Conservation (phyloP, 1,140 invertebrate species). For the Scaptodrosophila lebanonensis region DNA sequence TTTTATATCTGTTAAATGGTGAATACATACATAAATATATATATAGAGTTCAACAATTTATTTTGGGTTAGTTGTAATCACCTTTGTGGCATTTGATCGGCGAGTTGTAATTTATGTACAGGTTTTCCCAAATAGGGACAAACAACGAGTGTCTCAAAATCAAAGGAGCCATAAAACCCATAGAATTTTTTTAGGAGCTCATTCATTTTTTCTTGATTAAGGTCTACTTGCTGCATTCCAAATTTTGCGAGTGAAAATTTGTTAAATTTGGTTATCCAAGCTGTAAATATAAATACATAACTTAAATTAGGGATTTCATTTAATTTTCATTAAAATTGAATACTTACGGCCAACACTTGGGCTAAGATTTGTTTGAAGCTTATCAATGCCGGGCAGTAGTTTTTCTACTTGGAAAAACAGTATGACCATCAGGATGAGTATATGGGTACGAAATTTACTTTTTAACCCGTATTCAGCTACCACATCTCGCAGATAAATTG, state of each 20-base stretch:
- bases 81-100: conserved; percentile 4
- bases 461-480: not conserved
- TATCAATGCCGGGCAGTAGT: conserved; percentile 9
- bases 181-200: conserved; percentile 10
- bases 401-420: conserved; percentile 23
- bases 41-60: too few species aligned
- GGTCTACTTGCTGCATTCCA: not conserved
- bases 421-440: conserved; percentile 32
- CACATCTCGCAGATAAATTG: conserved; percentile 29
- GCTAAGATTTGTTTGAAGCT: not conserved
- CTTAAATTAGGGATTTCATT: not conserved
- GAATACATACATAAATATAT: too few species aligned
- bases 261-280: conserved; percentile 3
- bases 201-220: not conserved
- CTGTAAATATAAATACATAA: conserved; percentile 2
- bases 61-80: too few species aligned
- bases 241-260: not conserved
- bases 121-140: conserved; percentile 26
- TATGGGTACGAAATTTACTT: conserved; percentile 12
- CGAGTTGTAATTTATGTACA: not conserved
- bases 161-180: conserved; percentile 13
- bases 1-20: too few species aligned
- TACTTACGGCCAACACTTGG: conserved; percentile 20
- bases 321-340: not conserved
- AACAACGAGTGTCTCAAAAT: not conserved